phyloP scores from a whole-genome alignment of 2,113 vertebrate genomes.

The Lagenorhynchus albirostris region DNA sequence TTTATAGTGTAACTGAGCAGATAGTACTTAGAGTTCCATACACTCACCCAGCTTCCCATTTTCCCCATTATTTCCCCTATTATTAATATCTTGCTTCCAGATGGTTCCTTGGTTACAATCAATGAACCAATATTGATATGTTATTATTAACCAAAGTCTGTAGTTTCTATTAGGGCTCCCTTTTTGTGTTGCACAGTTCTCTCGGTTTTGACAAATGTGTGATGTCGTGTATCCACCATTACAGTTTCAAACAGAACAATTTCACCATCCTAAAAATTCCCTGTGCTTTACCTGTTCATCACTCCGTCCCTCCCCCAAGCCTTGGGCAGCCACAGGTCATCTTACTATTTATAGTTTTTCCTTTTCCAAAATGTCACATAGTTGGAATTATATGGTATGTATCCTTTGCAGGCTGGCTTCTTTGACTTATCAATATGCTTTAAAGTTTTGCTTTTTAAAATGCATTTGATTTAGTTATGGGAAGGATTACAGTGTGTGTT shows the following conservation, averaged over 20 bases:
- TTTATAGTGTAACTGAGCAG: background rate
- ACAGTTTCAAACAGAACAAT: background rate
- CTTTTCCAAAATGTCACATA: background rate
- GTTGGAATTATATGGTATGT: background rate
- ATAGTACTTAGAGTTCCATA: background rate
- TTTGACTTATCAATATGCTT: background rate
- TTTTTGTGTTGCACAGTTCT: background rate
- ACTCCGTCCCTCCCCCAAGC: fast-evolving
- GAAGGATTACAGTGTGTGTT: background rate
- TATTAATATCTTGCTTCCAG: background rate
- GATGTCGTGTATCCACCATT: background rate
- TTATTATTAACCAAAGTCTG: background rate
- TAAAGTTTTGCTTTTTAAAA: background rate
- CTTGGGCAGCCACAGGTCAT: background rate
- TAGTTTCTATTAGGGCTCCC: background rate
- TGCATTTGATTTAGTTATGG: background rate
- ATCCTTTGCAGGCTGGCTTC: background rate
- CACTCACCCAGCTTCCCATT: background rate
- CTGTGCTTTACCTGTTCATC: background rate
- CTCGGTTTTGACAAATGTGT: background rate
- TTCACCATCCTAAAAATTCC: background rate
- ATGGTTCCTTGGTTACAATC: background rate
- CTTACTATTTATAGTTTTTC: background rate
- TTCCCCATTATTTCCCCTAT: background rate
- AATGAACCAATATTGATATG: background rate